phyloP scores from a whole-genome alignment of 2,888 invertebrate genomes.

The Dynastes grantii region DNA sequence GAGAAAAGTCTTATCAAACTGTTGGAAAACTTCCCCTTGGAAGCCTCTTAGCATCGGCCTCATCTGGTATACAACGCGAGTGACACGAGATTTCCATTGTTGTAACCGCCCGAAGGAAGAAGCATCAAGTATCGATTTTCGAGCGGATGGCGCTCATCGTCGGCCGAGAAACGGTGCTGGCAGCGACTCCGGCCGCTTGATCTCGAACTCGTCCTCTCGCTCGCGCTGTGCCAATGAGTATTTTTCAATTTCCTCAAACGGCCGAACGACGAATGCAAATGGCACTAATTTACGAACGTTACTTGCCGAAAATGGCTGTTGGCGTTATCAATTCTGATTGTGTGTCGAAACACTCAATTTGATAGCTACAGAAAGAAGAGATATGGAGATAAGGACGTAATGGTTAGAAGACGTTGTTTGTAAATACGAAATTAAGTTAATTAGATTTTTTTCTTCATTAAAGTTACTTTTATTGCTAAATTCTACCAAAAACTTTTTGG shows the following conservation, averaged over 20 bases:
- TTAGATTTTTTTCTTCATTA: not conserved
- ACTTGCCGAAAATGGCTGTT: not conserved
- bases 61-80: conserved; percentile 45
- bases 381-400: not conserved
- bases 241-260: conserved; percentile 39
- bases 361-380: not conserved
- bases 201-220: not conserved
- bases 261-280: conserved; percentile 34
- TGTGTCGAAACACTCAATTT: not conserved
- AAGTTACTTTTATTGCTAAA: too few species aligned
- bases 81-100: conserved; percentile 47
- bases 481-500: too few species aligned
- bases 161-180: not conserved
- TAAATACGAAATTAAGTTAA: not conserved
- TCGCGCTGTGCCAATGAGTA: conserved; percentile 12
- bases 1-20: conserved; percentile 45
- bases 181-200: not conserved
- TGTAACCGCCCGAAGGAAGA: conserved; percentile 32
- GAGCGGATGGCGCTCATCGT: conserved; percentile 8
- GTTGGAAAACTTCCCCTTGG: conserved; percentile 42
- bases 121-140: conserved; percentile 48
- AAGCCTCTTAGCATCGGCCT: conserved; percentile 42
- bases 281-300: conserved; percentile 17
- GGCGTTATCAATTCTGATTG: conserved; percentile 5
- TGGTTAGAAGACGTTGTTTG: not conserved